phyloP scores from a whole-genome alignment of 2,797 vertebrate genomes.

The Micrastur ruficollis region DNA sequence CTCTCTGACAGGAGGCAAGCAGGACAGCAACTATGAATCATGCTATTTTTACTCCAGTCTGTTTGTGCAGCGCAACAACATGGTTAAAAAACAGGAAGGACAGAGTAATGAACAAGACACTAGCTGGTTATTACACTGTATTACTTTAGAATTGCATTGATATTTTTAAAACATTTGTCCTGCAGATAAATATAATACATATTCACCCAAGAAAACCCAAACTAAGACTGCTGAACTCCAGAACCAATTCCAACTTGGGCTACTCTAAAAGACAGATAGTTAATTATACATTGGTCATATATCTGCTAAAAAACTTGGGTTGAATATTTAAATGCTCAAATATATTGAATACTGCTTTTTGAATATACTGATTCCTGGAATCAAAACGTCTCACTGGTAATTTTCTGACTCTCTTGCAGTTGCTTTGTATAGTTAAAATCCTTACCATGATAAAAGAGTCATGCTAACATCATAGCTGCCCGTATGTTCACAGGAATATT shows the following conservation, averaged over 20 bases:
- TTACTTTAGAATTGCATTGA: not conserved
- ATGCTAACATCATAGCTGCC: not conserved
- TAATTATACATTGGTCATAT: not conserved
- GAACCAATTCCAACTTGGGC: not conserved
- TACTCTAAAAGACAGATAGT: not conserved
- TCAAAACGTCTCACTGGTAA: not conserved
- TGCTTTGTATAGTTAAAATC: not conserved
- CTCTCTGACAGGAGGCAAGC: not conserved
- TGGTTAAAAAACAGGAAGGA: conserved; percentile 33
- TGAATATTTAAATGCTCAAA: not conserved
- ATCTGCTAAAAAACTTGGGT: not conserved
- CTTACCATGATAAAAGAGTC: not conserved
- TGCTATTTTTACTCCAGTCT: not conserved
- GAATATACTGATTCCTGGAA: not conserved
- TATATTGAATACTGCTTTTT: not conserved
- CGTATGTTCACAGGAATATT: not conserved
- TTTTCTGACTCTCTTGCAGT: not conserved
- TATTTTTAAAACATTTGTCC: not conserved
- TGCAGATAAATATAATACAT: not conserved
- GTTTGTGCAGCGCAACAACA: not conserved
- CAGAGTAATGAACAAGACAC: not conserved
- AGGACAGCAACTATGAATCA: not conserved
- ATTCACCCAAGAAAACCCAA: not conserved
- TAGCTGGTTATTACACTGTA: not conserved
- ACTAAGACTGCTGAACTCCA: not conserved